Conservation (phyloP, 2,888 invertebrate genomes). For the Cactoblastis cactorum region DNA sequence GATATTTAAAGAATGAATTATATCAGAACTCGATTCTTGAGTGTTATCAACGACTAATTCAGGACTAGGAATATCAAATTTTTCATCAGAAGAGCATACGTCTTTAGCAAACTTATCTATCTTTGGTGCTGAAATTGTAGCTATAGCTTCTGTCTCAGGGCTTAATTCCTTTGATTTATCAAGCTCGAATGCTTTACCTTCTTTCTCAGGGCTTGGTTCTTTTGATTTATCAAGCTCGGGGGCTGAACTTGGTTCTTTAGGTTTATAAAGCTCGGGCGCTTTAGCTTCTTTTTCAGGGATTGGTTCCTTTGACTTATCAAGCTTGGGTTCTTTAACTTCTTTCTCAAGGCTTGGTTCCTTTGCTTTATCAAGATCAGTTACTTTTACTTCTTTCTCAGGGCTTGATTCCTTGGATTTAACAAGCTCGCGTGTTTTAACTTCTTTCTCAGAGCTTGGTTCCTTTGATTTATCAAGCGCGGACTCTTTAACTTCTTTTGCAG, state of each 20-base stretch:
- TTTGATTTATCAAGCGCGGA: neutral
- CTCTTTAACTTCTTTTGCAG: neutral
- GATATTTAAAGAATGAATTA: neutral
- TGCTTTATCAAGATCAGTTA: neutral
- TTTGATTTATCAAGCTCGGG: constrained; percentile 1
- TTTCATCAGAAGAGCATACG: constrained; percentile 3
- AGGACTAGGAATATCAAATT: constrained; percentile 12
- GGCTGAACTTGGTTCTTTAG: constrained; percentile 13
- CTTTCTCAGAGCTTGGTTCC: constrained; percentile 16
- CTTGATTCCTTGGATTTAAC: constrained; percentile 11
- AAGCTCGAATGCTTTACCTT: neutral
- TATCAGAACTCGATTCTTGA: neutral
- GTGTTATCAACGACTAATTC: constrained; percentile 12
- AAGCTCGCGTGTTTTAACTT: constrained; percentile 11
- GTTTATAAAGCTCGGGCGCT: neutral
- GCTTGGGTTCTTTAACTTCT: neutral
- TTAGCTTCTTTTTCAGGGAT: neutral
- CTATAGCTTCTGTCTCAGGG: constrained; percentile 13
- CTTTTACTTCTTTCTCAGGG: constrained; percentile 3
- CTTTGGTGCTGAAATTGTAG: neutral
- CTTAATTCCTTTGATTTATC: constrained; percentile 18
- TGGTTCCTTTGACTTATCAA: constrained; percentile 1
- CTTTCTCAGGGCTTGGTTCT: neutral
- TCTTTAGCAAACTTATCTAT: constrained; percentile 11
- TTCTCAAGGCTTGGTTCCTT: neutral